Evolutionary conservation across 1,140 invertebrate species (phyloP).

Genomic region (Chironomus tepperi): DNA sequence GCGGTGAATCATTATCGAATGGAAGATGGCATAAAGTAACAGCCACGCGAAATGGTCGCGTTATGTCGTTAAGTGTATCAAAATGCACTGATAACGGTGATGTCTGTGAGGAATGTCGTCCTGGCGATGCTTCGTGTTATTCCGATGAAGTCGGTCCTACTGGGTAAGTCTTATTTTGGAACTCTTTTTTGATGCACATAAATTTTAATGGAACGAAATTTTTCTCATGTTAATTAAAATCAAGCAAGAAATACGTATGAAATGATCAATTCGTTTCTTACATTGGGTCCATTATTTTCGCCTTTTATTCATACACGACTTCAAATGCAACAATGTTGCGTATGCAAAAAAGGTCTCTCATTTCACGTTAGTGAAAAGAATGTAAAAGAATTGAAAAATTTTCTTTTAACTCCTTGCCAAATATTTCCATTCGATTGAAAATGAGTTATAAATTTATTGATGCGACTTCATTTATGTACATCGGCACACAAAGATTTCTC

Average conservation of each 20-base stretch:
- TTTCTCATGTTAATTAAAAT: too few relatives aligned
- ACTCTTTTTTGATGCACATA: too few relatives aligned
- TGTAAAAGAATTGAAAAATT: too few relatives aligned
- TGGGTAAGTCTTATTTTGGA: conserved; percentile 58
- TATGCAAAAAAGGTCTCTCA: too few relatives aligned
- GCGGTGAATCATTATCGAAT: conserved; percentile 59
- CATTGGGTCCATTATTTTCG: not conserved
- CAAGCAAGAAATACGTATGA: not conserved
- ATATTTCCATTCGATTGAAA: not conserved
- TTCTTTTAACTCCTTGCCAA: too few relatives aligned
- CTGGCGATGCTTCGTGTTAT: conserved; percentile 70
- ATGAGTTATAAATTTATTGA: conserved; percentile 15
- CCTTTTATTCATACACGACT: not conserved
- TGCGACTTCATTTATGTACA: not conserved
- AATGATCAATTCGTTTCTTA: not conserved
- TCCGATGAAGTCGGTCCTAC: conserved; percentile 73
- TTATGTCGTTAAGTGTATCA: conserved; percentile 73
- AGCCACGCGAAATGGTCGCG: conserved; percentile 77
- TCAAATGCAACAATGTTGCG: not conserved
- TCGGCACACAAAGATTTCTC: not conserved
- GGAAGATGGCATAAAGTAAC: conserved; percentile 87
- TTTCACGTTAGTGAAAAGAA: too few relatives aligned
- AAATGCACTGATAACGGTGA: conserved; percentile 76
- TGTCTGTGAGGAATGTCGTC: conserved; percentile 72
- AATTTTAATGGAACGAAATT: too few relatives aligned